phyloP scores from a whole-genome alignment of 1,140 invertebrate species.

The Anastrepha obliqua region DNA sequence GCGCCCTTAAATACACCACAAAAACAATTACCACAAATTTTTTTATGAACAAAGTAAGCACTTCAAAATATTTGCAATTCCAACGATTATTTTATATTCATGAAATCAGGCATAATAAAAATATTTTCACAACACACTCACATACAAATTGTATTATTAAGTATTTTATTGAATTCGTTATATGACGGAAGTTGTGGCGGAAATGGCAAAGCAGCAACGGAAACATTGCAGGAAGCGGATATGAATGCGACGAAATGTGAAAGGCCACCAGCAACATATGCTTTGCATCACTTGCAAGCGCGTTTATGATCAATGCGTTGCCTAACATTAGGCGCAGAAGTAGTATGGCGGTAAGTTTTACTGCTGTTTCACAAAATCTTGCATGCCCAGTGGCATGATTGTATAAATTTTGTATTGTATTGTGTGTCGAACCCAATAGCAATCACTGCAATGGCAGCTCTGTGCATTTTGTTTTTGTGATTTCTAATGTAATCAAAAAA shows the following conservation, averaged over 20 bases:
- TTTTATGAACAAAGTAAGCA: neutral
- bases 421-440: too few species aligned
- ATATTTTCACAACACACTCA: neutral
- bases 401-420: too few species aligned
- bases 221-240: constrained; percentile 12
- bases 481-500: neutral
- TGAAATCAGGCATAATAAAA: constrained; percentile 16
- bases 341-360: accelerated
- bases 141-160: constrained; percentile 12
- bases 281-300: neutral
- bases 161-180: constrained; percentile 17
- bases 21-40: too few species aligned
- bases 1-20: neutral
- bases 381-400: neutral
- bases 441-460: too few species aligned
- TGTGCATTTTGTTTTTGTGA: neutral
- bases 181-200: constrained; percentile 34
- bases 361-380: neutral
- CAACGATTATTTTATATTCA: neutral
- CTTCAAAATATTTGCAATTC: neutral
- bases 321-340: neutral
- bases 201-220: constrained; percentile 33
- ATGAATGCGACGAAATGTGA: constrained; percentile 33
- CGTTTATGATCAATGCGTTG: neutral
- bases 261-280: neutral